Evolutionary conservation across 2,113 vertebrate genomes (phyloP).

Genomic region (Syrmaticus mikado): DNA sequence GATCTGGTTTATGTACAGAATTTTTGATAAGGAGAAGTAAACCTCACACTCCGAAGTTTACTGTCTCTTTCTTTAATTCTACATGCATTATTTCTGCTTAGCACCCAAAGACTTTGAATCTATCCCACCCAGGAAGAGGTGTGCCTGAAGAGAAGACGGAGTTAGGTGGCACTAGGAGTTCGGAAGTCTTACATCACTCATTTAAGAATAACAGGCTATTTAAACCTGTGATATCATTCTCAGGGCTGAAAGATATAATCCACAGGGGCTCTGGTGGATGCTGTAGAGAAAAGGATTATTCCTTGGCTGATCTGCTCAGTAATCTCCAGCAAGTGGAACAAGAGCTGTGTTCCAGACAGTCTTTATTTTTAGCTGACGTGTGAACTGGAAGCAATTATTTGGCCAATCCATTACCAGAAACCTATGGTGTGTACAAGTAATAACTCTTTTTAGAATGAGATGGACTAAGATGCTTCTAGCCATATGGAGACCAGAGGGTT

Average conservation of each 20-base stretch:
- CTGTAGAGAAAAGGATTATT: background rate
- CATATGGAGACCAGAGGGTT: background rate
- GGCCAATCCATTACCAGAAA: background rate
- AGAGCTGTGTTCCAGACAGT: background rate
- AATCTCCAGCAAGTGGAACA: background rate
- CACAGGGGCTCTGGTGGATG: background rate
- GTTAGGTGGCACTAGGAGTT: background rate
- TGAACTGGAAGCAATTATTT: background rate
- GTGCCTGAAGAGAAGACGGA: background rate
- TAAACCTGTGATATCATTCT: background rate
- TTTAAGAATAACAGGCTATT: background rate
- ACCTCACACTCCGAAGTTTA: conserved; percentile 22
- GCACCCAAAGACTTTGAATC: background rate
- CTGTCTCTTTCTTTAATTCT: conserved; percentile 13
- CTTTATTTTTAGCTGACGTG: conserved; percentile 7
- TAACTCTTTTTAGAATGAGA: conserved; percentile 7
- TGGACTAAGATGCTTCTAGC: background rate
- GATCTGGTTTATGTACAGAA: conserved; percentile 57
- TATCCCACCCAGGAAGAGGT: background rate
- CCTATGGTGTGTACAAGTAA: rapidly evolving
- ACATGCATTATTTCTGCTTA: background rate
- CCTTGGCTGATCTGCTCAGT: background rate
- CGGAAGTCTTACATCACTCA: background rate
- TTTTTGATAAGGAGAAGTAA: conserved; percentile 48
- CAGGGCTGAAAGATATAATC: background rate